Base-by-base conservation (phyloP, 2,888 invertebrate species). In the Disparrhopalites patrizii region DNA sequence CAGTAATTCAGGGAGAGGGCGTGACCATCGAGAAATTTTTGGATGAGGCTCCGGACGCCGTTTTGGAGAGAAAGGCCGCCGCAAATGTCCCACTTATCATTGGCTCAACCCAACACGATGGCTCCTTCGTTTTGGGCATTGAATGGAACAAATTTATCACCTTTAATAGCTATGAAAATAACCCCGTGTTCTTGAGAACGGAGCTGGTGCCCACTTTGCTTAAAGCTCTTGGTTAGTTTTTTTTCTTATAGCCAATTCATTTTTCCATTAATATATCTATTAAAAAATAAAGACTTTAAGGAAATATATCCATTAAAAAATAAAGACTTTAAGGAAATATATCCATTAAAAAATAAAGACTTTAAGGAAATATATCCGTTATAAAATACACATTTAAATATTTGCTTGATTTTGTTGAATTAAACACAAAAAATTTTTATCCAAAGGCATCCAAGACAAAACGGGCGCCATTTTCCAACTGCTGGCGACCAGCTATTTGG, bases 371-470 rank as follows among this genome's bases (percentile, higher is more conserved):
- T n/a, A n/a, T n/a, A n/a, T n/a, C n/a, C n/a, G n/a, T n/a, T n/a
- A n/a, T n/a, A n/a, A n/a, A n/a, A n/a, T n/a, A n/a, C n/a, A n/a
- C n/a, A n/a, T n/a, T n/a, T n/a, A n/a, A n/a, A n/a, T n/a, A n/a
- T n/a, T n/a, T n/a, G n/a, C n/a, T n/a, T n/a, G n/a, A 13, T 55
- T 3, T n/a, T n/a, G n/a, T n/a, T n/a, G n/a, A n/a, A n/a, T 28
- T 57, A 5, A 40, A 31, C 20, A 25, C n/a, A 33, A 15, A 15
- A n/a, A n/a, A n/a, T n/a, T n/a, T n/a, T n/a, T n/a, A n/a, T n/a
- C n/a, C n/a, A n/a, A 15, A 76, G 82, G 81, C 36, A 77, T 80
- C 18, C 78, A 80, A 63, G 81, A 81, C 70, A 77, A 75, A n/a
- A 76, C 80, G 20, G 80, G 80, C 70, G 76, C 79, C 5, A 72